Percentiles rank a stretch among this genome's conserved stretches.
phyloP scores from a whole-genome alignment of 2,113 vertebrate genomes.

The Pardalotus punctatus region DNA sequence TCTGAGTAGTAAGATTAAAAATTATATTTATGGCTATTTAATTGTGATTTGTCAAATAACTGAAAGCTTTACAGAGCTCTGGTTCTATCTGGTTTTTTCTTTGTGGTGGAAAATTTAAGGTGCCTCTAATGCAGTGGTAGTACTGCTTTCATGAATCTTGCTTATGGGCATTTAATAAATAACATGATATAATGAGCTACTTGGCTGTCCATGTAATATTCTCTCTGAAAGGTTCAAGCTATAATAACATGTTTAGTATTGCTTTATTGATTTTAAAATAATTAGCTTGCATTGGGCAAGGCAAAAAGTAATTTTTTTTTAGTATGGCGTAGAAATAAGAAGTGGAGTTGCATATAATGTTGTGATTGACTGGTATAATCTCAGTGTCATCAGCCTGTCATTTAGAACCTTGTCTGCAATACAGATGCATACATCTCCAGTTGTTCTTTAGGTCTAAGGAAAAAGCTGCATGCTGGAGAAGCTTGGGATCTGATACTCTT shows the following conservation, averaged over 20 bases:
- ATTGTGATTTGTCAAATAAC: neutral
- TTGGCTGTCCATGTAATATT: neutral
- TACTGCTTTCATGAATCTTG: neutral
- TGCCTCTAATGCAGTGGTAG: neutral
- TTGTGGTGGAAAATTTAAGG: neutral
- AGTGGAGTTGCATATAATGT: neutral
- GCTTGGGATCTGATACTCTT: neutral
- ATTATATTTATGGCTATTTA: neutral
- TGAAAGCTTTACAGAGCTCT: neutral
- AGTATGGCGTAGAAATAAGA: neutral
- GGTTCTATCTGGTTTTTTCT: neutral
- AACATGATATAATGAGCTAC: neutral
- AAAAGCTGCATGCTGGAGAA: neutral
- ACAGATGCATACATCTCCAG: neutral
- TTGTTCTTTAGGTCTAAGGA: neutral
- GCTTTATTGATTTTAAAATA: neutral
- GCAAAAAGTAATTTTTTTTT: neutral
- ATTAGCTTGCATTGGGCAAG: neutral
- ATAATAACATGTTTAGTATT: neutral
- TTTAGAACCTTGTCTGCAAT: neutral
- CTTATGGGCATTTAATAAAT: constrained; percentile 6
- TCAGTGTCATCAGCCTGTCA: neutral
- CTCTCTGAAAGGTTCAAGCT: constrained; percentile 24
- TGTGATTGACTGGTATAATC: neutral
- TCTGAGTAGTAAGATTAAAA: neutral